Evolutionary conservation across 37 sponge, comb jelly and placozoan genomes (phyloP), one percentile per base, ranked within the genome.

Genomic region (Cliona cf. orientalis): DNA sequence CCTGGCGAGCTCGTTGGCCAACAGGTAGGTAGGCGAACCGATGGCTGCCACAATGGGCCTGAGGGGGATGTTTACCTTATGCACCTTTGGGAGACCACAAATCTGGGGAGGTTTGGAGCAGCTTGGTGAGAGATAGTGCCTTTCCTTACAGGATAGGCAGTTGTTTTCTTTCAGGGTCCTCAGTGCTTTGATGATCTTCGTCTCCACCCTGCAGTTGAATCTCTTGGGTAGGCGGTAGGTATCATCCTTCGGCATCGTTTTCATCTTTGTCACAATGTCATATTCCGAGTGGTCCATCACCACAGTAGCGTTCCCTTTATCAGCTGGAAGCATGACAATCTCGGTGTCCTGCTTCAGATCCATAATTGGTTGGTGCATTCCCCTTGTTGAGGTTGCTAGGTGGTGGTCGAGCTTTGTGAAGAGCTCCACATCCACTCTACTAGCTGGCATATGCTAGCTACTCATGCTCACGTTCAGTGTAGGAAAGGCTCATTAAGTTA

Each of bases 51-150:
- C 71, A 6, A 70, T 70, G 2, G 71, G 71, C 29, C 71, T 39
- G 21, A 72, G 21, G 5, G 57, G 73, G 12, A 49, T 26, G 12
- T 31, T 21, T 19, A 29, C 34, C 35, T 72, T 72, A 46, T 49
- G 73, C 17, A 72, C 12, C 12, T 72, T 72, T 5, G 73, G 73
- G 1, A 72, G 56, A 1, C 73, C 57, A 49, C 53, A 72, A 19
- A 72, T 31, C 56, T 35, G 68, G 14, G 68, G 68, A 37, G 68
- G 9, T 7, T 17, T 67, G 14, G 39, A 67, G 39, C 6, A 31
- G 9, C 31, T 37, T 34, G 39, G 68, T 31, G 5, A 37, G 5
- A 67, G 68, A 21, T 9, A 5, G 23, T 67, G 9, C 5, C 5
- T 7, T 40, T 21, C 5, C 5, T 4, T 35, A 37, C 11, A 17